Base-by-base conservation (phyloP, 2,888 invertebrate species). In the Podotricha telesiphe region DNA sequence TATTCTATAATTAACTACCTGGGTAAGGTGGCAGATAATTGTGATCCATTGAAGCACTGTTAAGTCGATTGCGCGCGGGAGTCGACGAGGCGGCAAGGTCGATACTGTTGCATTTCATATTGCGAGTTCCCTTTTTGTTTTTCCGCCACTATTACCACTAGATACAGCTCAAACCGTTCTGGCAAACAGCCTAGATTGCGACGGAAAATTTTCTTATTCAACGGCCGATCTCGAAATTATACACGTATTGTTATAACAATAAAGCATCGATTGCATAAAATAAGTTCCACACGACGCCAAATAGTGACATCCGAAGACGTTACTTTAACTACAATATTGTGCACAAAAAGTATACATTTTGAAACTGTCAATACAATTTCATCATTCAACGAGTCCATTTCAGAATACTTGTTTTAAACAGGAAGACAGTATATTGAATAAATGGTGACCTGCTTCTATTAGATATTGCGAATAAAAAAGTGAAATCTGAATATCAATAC, bases 11-110 rank as follows among this genome's bases (percentile, higher is more conserved):
- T 37, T 5, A 62, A 48, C 76, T 85, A 88, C 86, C 86, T 87
- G 86, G 86, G 76, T 82, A 84, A 68, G 83, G 82, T 77, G 84
- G 86, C 74, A 83, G 78, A 79, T 78, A 82, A 82, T 80, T 80
- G 79, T 81, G 85, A 88, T 91, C 86, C 86, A 88, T 91, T 84
- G 86, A 75, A 73, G 81, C 83, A 85, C 81, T 85, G 88, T 86
- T 87, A 83, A 82, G 78, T 78, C 74, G 81, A 82, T 84, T 82
- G 81, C 85, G 86, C 86, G 87, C 87, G 80, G 85, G 84, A 86
- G 87, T 82, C 84, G 81, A 82, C 80, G 80, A 83, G 80, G 81
- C 82, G 79, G 81, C 89, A 90, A 91, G 89, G 90, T 88, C 86
- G 82, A 71, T 80, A 82, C 81, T 88, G 87, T 87, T 89, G 87